These are phyloP conservation scores for Lordiphosa andalusiaca DNA, from an alignment of 2,888 invertebrate species.

Conservation along the genomic window DNA sequence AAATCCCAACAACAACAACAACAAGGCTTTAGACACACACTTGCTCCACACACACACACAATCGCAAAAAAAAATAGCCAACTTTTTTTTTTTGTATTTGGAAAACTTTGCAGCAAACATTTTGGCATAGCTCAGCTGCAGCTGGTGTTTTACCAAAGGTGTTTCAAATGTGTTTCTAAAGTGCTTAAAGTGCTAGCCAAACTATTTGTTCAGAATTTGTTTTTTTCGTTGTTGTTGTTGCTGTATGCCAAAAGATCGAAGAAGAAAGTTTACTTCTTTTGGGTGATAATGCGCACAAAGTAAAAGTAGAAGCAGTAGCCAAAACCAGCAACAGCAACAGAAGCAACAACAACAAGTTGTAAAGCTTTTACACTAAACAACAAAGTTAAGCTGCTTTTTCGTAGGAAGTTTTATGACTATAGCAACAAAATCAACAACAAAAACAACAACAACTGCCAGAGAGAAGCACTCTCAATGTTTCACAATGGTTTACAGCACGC, in stretches of 20 bases:
- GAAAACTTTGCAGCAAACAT: constrained; percentile 9
- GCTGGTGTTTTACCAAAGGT: constrained; percentile 52
- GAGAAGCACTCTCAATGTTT: constrained; percentile 17
- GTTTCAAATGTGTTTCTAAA: constrained; percentile 57
- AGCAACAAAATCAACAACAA: constrained; percentile 4
- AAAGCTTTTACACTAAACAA: constrained; percentile 67
- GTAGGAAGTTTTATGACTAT: constrained; percentile 55
- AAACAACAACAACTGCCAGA: too few relatives aligned
- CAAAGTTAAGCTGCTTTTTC: constrained; percentile 59
- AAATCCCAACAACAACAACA: constrained; percentile 20
- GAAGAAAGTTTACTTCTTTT: constrained; percentile 55
- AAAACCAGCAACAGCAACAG: constrained; percentile 17
- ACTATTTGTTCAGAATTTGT: constrained; percentile 51
- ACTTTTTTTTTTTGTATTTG: constrained; percentile 5
- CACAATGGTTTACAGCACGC: constrained; percentile 53
- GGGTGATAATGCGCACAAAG: constrained; percentile 68
- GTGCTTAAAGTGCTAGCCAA: constrained; percentile 59
- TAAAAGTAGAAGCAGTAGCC: constrained; percentile 47
- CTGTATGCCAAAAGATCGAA: constrained; percentile 50
- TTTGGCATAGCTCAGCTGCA: constrained; percentile 2
- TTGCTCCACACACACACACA: constrained; percentile 8
- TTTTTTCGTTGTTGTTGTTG: constrained; percentile 26
- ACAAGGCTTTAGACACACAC: background rate
- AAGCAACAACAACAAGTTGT: constrained; percentile 31
- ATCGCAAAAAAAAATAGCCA: constrained; percentile 8